phyloP scores from a whole-genome alignment of 2,113 vertebrate species.

The Anarhynchus alexandrinus region DNA sequence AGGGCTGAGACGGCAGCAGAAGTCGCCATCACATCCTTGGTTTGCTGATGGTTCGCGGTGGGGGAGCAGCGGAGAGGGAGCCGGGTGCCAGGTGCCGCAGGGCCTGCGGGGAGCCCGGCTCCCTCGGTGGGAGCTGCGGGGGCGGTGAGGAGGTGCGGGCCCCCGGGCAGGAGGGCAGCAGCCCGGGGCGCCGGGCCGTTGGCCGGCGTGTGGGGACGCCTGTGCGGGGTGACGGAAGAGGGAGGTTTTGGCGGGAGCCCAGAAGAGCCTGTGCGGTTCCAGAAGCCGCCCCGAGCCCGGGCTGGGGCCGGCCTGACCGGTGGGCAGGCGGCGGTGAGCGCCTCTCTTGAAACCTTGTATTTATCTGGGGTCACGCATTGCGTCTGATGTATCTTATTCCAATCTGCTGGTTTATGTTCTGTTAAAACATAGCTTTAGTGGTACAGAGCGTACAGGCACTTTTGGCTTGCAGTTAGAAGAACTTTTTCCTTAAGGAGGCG shows the following conservation, averaged over 20 bases:
- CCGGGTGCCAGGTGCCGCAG: fast-evolving
- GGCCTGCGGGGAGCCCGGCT: background rate
- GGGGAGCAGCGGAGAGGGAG: background rate
- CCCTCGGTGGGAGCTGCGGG: fast-evolving
- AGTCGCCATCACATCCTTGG: background rate
- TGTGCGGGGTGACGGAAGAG: background rate
- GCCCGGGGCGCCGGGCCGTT: fast-evolving
- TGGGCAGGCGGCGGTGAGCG: fast-evolving
- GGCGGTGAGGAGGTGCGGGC: too few relatives aligned
- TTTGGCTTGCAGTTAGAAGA: background rate
- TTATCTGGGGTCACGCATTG: fast-evolving
- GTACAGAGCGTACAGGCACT: background rate
- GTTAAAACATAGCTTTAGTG: background rate
- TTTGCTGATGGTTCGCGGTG: fast-evolving
- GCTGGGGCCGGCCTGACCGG: background rate
- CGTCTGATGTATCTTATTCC: background rate
- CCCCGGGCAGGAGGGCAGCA: background rate
- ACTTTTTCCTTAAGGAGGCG: background rate
- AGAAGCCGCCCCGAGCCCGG: background rate
- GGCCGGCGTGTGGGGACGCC: fast-evolving
- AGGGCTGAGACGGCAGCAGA: background rate
- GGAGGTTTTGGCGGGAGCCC: background rate
- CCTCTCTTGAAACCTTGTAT: background rate
- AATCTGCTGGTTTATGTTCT: background rate
- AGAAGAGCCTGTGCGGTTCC: background rate